Conservation (phyloP, 2,888 invertebrate genomes). For the Elysia crispata region DNA sequence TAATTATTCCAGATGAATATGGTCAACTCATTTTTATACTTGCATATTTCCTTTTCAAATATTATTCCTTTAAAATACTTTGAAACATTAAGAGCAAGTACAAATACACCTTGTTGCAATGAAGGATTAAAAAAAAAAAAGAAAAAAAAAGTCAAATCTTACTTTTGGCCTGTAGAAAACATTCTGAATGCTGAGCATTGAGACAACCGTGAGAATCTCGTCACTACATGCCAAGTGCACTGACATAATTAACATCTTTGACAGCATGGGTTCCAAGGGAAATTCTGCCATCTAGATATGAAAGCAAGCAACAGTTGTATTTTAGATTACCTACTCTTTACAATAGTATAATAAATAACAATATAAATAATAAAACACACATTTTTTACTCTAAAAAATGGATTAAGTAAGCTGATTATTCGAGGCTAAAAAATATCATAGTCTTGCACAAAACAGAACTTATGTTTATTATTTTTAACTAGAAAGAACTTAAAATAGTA, state of each 20-base stretch:
- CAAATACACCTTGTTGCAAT: no score
- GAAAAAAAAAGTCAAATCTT: slow-evolving; percentile 29
- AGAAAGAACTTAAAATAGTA: neutral
- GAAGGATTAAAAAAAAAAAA: no score
- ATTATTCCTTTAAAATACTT: no score
- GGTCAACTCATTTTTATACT: no score
- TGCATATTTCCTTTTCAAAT: no score
- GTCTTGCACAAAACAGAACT: neutral
- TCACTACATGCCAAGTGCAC: slow-evolving; percentile 98
- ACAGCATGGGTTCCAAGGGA: slow-evolving; percentile 97
- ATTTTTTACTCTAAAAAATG: no score
- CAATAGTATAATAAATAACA: no score
- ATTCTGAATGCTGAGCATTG: slow-evolving; percentile 99
- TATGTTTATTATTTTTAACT: neutral
- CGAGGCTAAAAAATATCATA: neutral
- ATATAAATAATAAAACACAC: no score
- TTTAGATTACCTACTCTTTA: no score
- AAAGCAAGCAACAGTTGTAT: neutral
- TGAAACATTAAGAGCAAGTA: no score
- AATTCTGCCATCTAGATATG: slow-evolving; percentile 97
- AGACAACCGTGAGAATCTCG: slow-evolving; percentile 98
- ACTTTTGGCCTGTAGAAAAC: slow-evolving; percentile 90
- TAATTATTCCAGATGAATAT: no score
- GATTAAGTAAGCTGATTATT: neutral
- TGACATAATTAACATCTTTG: slow-evolving; percentile 99